These are phyloP conservation scores for Pseudachorutes palmiensis DNA, from an alignment of 1,140 invertebrate species.

Conservation along the genomic window DNA sequence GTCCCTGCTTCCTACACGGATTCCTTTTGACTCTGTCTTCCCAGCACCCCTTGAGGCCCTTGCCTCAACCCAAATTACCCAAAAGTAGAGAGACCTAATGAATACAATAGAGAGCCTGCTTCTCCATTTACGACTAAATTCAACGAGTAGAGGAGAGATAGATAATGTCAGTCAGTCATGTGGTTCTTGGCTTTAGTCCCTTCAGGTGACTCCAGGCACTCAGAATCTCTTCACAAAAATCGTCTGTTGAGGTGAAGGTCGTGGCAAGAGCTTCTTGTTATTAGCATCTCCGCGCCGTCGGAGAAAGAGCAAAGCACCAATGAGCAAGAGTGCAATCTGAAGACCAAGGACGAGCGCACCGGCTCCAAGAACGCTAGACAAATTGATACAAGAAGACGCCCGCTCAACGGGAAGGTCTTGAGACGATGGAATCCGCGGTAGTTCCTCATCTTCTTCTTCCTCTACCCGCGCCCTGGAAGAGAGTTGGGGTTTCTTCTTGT, in stretches of 20 bases:
- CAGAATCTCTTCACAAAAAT: slow-evolving; percentile 38
- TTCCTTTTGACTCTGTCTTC: too few species aligned
- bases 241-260: slow-evolving; percentile 33
- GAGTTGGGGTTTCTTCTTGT: slow-evolving; percentile 17
- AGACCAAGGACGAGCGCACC: slow-evolving; percentile 36
- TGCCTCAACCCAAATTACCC: too few species aligned
- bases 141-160: too few species aligned
- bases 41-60: too few species aligned
- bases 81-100: too few species aligned
- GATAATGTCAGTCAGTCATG: slow-evolving; percentile 6
- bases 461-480: slow-evolving; percentile 2
- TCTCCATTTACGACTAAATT: too few species aligned
- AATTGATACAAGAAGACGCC: slow-evolving; percentile 30
- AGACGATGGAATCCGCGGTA: slow-evolving; percentile 21
- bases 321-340: slow-evolving; percentile 38
- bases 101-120: too few species aligned
- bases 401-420: slow-evolving; percentile 13
- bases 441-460: slow-evolving; percentile 10
- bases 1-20: too few species aligned
- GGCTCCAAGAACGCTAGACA: slow-evolving; percentile 35
- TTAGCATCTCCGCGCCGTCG: slow-evolving; percentile 25
- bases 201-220: slow-evolving; percentile 2
- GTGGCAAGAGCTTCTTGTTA: slow-evolving; percentile 25
- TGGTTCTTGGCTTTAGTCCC: background rate
- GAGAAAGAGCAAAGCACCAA: slow-evolving; percentile 36